phyloP scores from a whole-genome alignment of 2,888 invertebrate genomes.

The Hedychridium roseum region DNA sequence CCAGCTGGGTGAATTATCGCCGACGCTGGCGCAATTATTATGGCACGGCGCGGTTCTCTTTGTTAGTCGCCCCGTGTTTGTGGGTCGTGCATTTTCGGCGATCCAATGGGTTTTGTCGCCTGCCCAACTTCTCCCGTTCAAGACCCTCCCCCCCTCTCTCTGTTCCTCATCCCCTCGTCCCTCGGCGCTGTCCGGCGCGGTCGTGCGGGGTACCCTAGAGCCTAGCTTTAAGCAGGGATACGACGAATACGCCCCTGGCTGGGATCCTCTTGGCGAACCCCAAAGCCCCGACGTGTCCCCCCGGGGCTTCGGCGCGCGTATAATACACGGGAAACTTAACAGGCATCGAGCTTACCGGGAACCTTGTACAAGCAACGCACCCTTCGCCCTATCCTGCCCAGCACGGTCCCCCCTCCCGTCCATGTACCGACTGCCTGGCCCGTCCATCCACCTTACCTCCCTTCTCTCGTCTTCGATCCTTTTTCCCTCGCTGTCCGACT shows the following conservation, averaged over 20 bases:
- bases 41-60: slow-evolving; percentile 23
- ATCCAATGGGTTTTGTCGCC: slow-evolving; percentile 31
- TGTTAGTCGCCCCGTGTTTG: slow-evolving; percentile 17
- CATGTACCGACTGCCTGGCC: slow-evolving; percentile 14
- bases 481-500: not conserved
- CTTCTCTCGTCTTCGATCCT: slow-evolving; percentile 2
- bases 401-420: slow-evolving; percentile 16
- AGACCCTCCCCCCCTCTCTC: slow-evolving; percentile 1
- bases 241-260: slow-evolving; percentile 47
- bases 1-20: slow-evolving; percentile 25
- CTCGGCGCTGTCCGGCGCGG: not conserved
- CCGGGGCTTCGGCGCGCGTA: slow-evolving; percentile 36
- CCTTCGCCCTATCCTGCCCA: slow-evolving; percentile 7
- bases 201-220: slow-evolving; percentile 56
- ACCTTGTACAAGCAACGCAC: slow-evolving; percentile 29
- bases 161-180: not conserved
- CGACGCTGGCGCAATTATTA: slow-evolving; percentile 30
- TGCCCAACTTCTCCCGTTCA: slow-evolving; percentile 4
- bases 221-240: slow-evolving; percentile 65
- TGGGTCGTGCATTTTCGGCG: slow-evolving; percentile 31
- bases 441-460: not conserved
- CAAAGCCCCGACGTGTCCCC: slow-evolving; percentile 60
- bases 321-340: slow-evolving; percentile 46
- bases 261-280: slow-evolving; percentile 52
- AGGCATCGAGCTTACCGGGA: slow-evolving; percentile 40